A percentile compares a stretch with the other conserved stretches of the same genome.
Conservation (phyloP, 2,797 vertebrate genomes). For the Lagorchestes hirsutus region DNA sequence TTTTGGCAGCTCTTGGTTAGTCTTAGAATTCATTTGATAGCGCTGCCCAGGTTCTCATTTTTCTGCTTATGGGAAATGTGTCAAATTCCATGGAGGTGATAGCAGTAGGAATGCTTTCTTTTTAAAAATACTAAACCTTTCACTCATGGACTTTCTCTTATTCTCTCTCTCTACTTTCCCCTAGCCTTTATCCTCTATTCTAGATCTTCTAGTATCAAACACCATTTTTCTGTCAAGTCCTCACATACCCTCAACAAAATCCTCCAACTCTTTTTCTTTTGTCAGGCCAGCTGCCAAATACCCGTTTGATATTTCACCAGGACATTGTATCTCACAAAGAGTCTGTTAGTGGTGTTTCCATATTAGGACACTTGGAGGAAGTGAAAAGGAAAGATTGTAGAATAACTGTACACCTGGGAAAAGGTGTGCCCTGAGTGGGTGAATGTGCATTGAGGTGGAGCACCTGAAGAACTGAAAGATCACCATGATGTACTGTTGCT, state of each 20-base stretch:
- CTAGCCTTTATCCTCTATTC: not conserved
- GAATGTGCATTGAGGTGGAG: not conserved
- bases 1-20: not conserved
- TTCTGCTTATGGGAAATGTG: not conserved
- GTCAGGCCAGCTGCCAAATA: not conserved
- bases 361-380: not conserved
- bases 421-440: not conserved
- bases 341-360: not conserved
- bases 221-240: not conserved
- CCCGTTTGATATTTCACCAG: not conserved
- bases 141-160: not conserved
- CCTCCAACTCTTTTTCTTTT: not conserved
- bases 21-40: not conserved
- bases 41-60: not conserved
- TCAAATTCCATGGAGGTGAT: not conserved
- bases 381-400: not conserved
- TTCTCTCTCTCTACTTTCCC: not conserved
- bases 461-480: not conserved
- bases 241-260: conserved; percentile 7
- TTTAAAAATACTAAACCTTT: not conserved
- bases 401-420: not conserved
- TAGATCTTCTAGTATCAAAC: not conserved
- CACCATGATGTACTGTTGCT: not conserved
- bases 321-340: conserved; percentile 8
- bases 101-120: not conserved